Conservation (phyloP, 2,113 vertebrate genomes). For the Reinhardtius hippoglossoides region DNA sequence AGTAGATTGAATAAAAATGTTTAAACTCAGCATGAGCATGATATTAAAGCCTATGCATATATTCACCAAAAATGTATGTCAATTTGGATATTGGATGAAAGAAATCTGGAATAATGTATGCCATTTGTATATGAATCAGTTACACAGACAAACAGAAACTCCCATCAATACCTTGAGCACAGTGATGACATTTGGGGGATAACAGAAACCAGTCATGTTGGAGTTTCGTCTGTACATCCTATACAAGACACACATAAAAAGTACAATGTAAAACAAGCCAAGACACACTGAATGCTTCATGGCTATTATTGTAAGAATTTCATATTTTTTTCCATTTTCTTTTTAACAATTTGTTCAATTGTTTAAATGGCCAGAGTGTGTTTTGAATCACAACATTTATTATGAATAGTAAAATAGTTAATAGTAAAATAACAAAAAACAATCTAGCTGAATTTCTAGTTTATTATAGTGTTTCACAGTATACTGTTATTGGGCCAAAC, state of each 20-base stretch:
- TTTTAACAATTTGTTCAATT: not conserved
- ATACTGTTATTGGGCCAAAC: no score
- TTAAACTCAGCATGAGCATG: not conserved
- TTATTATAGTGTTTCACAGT: no score
- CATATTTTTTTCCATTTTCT: not conserved
- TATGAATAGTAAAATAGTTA: no score
- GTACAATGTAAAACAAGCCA: conserved; percentile 4
- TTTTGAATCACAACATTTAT: not conserved
- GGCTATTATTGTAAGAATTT: not conserved
- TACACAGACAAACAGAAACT: conserved; percentile 3
- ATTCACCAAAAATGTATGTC: no score
- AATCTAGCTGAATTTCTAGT: no score
- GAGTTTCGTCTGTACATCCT: conserved; percentile 97
- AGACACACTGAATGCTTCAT: not conserved
- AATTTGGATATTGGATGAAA: no score
- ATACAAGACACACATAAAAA: conserved; percentile 23
- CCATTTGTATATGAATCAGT: not conserved
- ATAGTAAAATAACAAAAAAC: no score
- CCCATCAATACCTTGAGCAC: conserved; percentile 89
- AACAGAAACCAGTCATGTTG: conserved; percentile 93
- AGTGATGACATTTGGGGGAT: conserved; percentile 90
- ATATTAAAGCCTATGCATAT: not conserved
- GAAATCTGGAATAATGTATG: no score
- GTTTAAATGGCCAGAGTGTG: not conserved
- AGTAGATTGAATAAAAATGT: no score